Conservation (phyloP, 2,113 vertebrate species). For the Phrynocephalus versicolor region DNA sequence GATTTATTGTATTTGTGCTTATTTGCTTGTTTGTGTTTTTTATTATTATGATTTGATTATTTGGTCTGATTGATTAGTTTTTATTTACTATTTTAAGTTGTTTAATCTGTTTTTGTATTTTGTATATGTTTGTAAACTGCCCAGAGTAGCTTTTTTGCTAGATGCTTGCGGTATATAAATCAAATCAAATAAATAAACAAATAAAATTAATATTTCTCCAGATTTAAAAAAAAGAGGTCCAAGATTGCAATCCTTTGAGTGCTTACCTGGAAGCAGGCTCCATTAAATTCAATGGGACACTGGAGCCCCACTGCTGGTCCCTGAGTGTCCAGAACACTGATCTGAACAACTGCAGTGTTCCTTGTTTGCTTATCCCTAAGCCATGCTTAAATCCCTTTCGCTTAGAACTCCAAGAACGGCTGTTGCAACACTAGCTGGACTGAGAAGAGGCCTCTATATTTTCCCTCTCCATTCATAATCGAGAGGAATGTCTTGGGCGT, state of each 20-base stretch:
- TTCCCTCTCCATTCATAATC: not conserved
- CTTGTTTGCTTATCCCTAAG: not conserved
- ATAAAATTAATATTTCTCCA: not conserved
- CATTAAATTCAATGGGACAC: not conserved
- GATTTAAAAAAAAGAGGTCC: not conserved
- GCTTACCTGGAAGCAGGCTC: not conserved
- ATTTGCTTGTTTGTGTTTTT: too few species aligned
- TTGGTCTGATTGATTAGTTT: too few species aligned
- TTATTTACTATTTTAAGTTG: too few species aligned
- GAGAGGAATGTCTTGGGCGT: not conserved
- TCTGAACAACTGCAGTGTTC: not conserved
- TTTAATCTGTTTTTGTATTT: too few species aligned
- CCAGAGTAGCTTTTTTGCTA: too few species aligned
- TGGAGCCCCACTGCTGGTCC: not conserved
- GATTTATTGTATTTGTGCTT: too few species aligned
- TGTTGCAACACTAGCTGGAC: not conserved
- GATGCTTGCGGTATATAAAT: too few species aligned
- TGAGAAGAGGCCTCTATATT: not conserved
- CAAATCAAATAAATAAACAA: too few species aligned
- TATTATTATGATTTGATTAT: too few species aligned
- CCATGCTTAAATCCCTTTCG: not conserved
- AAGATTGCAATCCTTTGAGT: not conserved
- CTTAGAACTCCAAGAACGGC: not conserved
- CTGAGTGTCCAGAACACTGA: not conserved
- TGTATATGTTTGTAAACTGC: too few species aligned